Evolutionary conservation across 2,797 vertebrate genomes (phyloP).

Genomic region (Cossypha niveicapilla): DNA sequence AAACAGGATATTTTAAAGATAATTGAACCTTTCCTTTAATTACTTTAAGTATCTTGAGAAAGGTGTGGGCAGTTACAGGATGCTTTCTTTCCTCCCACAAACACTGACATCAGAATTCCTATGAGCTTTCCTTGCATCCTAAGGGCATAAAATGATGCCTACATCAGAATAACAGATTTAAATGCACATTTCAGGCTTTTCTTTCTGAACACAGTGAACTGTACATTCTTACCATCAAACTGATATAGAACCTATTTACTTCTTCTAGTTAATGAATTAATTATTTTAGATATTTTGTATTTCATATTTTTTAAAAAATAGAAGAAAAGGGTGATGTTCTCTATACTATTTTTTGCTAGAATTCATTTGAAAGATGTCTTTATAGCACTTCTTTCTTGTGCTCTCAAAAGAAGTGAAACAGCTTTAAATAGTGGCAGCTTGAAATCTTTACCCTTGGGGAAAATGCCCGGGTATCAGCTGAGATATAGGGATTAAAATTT

Average conservation of each 20-base stretch:
- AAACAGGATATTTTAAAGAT: not conserved
- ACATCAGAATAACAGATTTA: not conserved
- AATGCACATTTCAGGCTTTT: not conserved
- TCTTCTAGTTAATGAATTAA: not conserved
- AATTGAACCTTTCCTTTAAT: not conserved
- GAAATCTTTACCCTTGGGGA: not conserved
- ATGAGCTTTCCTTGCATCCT: not conserved
- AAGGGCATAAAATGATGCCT: not conserved
- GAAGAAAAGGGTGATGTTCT: not conserved
- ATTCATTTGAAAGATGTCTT: not conserved
- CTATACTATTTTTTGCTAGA: not conserved
- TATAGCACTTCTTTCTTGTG: not conserved
- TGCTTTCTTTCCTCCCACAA: not conserved
- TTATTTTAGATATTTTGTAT: not conserved
- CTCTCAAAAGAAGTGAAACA: not conserved
- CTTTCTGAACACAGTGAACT: not conserved
- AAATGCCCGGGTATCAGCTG: not conserved
- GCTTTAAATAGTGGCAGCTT: not conserved
- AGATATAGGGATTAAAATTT: slow-evolving; percentile 15
- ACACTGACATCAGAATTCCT: not conserved
- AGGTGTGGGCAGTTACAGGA: not conserved
- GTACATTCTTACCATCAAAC: not conserved
- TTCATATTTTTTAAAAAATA: fast-evolving
- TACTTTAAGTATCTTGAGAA: not conserved
- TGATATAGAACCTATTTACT: not conserved